These are phyloP conservation scores for Drosophila virilis DNA, from an alignment of 1,140 invertebrate genomes.

Conservation along the genomic window DNA sequence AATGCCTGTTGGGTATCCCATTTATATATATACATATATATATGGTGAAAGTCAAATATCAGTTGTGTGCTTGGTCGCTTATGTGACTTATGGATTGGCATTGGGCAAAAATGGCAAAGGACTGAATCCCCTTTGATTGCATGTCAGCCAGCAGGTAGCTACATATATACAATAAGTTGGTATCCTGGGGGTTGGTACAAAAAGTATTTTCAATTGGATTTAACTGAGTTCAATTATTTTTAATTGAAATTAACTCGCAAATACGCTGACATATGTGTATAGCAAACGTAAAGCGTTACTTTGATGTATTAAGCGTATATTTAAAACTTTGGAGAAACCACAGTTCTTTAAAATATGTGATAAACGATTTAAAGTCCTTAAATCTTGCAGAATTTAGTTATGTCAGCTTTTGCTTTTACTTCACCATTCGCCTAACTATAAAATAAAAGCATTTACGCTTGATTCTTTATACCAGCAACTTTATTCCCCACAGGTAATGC, in stretches of 20 bases:
- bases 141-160: constrained; percentile 29
- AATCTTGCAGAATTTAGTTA: no score
- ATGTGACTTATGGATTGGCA: constrained; percentile 76
- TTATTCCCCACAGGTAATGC: no score
- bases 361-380: no score
- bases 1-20: constrained; percentile 57
- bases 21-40: neutral
- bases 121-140: constrained; percentile 62
- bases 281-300: neutral
- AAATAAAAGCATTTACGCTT: no score
- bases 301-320: neutral
- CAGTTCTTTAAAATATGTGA: no score
- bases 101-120: constrained; percentile 53
- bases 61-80: constrained; percentile 13
- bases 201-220: constrained; percentile 6
- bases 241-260: constrained; percentile 1
- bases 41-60: constrained; percentile 4
- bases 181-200: neutral
- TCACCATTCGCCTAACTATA: no score
- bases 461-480: no score
- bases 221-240: constrained; percentile 1
- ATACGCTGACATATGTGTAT: neutral
- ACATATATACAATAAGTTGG: neutral
- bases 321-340: no score
- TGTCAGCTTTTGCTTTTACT: no score